These are phyloP conservation scores for Meriones unguiculatus DNA, from an alignment of 2,113 vertebrate genomes.

Conservation along the genomic window DNA sequence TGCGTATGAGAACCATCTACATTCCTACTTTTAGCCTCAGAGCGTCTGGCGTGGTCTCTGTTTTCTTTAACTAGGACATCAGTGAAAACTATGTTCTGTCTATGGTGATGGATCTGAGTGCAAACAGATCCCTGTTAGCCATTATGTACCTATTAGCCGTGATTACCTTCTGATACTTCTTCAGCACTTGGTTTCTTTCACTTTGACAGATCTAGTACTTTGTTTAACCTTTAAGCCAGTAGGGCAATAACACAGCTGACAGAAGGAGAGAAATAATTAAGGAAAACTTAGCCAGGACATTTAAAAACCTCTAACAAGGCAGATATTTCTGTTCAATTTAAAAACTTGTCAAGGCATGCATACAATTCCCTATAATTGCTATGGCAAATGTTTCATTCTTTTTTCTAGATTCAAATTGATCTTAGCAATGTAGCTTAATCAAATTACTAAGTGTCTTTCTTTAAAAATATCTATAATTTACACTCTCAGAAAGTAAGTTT, in stretches of 20 bases:
- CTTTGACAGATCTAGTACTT: conserved; percentile 95
- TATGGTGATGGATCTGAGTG: conserved; percentile 93
- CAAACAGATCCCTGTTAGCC: conserved; percentile 94
- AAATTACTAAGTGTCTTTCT: conserved; percentile 78
- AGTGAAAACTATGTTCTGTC: conserved; percentile 92
- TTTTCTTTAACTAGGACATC: conserved; percentile 89
- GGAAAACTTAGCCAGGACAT: conserved; percentile 87
- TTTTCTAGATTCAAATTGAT: conserved; percentile 73
- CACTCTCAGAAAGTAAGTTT: conserved; percentile 72
- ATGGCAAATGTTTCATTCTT: conserved; percentile 62
- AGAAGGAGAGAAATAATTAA: conserved; percentile 91
- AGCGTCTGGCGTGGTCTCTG: conserved; percentile 52
- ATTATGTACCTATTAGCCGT: conserved; percentile 99
- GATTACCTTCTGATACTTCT: conserved; percentile 97
- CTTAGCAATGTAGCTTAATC: conserved; percentile 78
- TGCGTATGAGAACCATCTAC: conserved; percentile 33
- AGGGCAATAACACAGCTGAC: conserved; percentile 88
- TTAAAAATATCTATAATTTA: conserved; percentile 77
- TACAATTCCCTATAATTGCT: conserved; percentile 69
- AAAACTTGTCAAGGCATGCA: conserved; percentile 80
- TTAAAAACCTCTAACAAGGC: conserved; percentile 85
- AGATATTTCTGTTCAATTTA: conserved; percentile 82
- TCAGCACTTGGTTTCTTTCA: conserved; percentile 97
- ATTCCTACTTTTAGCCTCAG: conserved; percentile 68
- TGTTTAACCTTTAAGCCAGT: conserved; percentile 97